Evolutionary conservation across 1,140 invertebrate genomes (phyloP).

Genomic region (Araneus ventricosus): DNA sequence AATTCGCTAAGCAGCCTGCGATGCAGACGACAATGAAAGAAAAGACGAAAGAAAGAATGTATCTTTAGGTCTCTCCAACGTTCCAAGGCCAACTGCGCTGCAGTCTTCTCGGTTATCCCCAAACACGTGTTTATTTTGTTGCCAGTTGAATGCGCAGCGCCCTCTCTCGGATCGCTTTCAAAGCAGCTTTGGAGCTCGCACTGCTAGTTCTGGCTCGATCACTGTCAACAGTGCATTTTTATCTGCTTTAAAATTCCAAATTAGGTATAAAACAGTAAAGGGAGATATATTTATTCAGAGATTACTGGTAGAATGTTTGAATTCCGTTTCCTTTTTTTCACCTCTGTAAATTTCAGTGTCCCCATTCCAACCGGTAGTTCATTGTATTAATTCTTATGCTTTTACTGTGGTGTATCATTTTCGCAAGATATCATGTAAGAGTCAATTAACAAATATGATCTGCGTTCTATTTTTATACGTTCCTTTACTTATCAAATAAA

Average conservation of each 20-base stretch:
- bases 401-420: not conserved
- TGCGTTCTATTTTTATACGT: not conserved
- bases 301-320: not conserved
- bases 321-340: not conserved
- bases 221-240: not conserved
- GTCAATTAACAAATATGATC: not conserved
- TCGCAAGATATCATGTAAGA: not conserved
- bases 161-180: conserved; percentile 42
- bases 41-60: conserved; percentile 66
- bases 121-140: conserved; percentile 73
- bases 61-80: conserved; percentile 44
- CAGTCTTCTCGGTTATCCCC: conserved; percentile 55
- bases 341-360: not conserved
- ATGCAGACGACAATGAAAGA: conserved; percentile 49
- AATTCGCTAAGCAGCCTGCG: conserved; percentile 21
- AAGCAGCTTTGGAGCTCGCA: not conserved
- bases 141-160: conserved; percentile 9
- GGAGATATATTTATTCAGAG: not conserved
- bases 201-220: not conserved
- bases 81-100: conserved; percentile 69
- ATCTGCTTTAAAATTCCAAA: not conserved
- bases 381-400: not conserved
- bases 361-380: not conserved
- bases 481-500: conserved; percentile 9
- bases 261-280: not conserved